These are phyloP conservation scores for Drosophila suzukii DNA, from an alignment of 1,140 invertebrate species.

Conservation along the genomic window DNA sequence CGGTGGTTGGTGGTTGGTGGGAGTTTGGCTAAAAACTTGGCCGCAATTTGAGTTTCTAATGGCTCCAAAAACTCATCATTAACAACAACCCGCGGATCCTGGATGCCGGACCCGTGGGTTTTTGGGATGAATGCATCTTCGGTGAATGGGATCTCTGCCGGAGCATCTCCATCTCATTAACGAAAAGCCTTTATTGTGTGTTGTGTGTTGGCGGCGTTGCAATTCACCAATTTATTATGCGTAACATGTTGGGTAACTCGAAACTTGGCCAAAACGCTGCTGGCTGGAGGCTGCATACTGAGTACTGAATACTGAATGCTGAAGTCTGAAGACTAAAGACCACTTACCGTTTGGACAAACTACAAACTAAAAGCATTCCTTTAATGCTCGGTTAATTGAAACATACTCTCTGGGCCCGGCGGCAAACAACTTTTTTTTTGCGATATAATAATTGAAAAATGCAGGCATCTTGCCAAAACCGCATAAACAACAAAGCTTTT, in stretches of 20 bases:
- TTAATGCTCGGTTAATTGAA: slow-evolving; percentile 79
- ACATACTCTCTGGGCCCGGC: slow-evolving; percentile 31
- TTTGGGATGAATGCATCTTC: slow-evolving; percentile 13
- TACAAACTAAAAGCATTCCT: slow-evolving; percentile 73
- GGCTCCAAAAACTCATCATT: slow-evolving; percentile 43
- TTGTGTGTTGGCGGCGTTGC: slow-evolving; percentile 6
- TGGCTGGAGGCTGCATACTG: not conserved
- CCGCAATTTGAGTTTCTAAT: slow-evolving; percentile 53
- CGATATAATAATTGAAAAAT: slow-evolving; percentile 59
- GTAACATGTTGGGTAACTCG: slow-evolving; percentile 59
- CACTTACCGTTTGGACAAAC: slow-evolving; percentile 51
- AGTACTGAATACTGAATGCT: too few species aligned
- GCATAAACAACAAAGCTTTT: slow-evolving; percentile 80
- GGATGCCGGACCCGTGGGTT: not conserved
- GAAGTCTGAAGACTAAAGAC: slow-evolving; percentile 6
- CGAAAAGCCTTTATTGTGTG: slow-evolving; percentile 21
- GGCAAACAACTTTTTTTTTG: slow-evolving; percentile 55
- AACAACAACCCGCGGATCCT: slow-evolving; percentile 1
- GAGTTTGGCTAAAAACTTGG: slow-evolving; percentile 40
- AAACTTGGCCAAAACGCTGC: slow-evolving; percentile 25
- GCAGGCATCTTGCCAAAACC: slow-evolving; percentile 74
- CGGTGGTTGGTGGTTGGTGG: not conserved
- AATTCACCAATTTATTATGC: slow-evolving; percentile 64
- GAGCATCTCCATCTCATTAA: slow-evolving; percentile 49
- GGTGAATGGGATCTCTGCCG: slow-evolving; percentile 10